These are phyloP conservation scores for Meteorus cinctellus DNA, from an alignment of 2,888 invertebrate genomes.

Conservation along the genomic window DNA sequence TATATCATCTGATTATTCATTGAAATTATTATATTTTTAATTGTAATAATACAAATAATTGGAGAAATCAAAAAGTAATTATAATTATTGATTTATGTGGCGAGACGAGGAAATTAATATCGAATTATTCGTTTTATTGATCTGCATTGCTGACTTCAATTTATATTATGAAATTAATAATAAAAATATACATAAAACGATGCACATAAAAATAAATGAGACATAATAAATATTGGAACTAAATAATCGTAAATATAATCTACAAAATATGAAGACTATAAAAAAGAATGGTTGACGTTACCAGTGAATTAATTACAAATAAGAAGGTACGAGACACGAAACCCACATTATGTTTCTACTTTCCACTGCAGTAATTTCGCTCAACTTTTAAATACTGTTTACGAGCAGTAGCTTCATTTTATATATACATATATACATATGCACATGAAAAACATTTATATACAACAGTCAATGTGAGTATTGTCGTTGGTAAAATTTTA, in stretches of 20 bases:
- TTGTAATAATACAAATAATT: no score
- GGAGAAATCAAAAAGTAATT: no score
- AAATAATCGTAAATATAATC: background rate
- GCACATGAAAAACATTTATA: slow-evolving; percentile 24
- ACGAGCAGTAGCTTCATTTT: slow-evolving; percentile 29
- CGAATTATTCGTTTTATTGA: no score
- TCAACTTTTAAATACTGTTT: slow-evolving; percentile 56
- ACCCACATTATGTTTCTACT: slow-evolving; percentile 56
- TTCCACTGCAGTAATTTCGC: slow-evolving; percentile 50
- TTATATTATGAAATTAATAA: no score
- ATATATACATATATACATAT: background rate
- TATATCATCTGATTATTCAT: no score
- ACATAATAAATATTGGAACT: background rate
- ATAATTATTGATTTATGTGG: no score
- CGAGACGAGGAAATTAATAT: no score
- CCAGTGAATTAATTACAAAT: slow-evolving; percentile 58
- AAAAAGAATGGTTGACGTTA: slow-evolving; percentile 31
- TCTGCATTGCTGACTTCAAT: no score
- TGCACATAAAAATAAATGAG: no score
- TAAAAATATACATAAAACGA: no score
- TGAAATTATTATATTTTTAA: no score
- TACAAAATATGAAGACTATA: background rate
- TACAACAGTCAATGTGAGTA: slow-evolving; percentile 6
- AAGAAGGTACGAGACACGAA: slow-evolving; percentile 56
- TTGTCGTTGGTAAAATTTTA: background rate